Percentiles rank a stretch among this genome's conserved stretches.
These are phyloP conservation scores for Vireo altiloquus DNA, from an alignment of 2,113 vertebrate species.

Conservation along the genomic window DNA sequence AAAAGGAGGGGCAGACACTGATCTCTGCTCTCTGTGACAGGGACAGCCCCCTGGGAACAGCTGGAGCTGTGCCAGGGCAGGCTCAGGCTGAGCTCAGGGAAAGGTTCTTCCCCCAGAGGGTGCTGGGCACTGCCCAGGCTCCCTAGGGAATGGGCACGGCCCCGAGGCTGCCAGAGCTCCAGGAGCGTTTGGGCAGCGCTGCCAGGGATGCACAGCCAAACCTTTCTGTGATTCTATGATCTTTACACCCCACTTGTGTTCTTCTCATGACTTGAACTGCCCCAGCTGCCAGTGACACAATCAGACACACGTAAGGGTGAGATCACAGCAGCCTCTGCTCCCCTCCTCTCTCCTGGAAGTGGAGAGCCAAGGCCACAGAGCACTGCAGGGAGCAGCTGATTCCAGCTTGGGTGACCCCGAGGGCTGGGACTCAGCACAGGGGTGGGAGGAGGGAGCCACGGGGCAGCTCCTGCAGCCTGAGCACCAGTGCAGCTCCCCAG, in stretches of 20 bases:
- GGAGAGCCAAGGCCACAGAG: neutral
- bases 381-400: neutral
- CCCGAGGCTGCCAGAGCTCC: neutral
- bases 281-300: neutral
- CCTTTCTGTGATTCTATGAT: neutral
- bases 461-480: neutral
- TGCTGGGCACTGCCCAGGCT: neutral
- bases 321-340: neutral
- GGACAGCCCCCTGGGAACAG: neutral
- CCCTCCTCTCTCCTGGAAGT: neutral
- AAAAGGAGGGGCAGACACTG: neutral
- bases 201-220: neutral
- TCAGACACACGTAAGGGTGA: neutral
- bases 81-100: neutral
- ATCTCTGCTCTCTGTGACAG: neutral
- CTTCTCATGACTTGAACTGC: neutral
- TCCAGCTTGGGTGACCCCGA: fast-evolving
- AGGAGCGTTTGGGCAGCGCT: neutral
- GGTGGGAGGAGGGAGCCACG: fast-evolving
- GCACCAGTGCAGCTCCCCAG: neutral
- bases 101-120: neutral
- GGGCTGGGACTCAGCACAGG: neutral
- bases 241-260: neutral
- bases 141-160: neutral
- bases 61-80: neutral